Percentiles rank a stretch among this genome's conserved stretches.
Evolutionary conservation across 2,888 invertebrate species (phyloP).

Genomic region (Acanthoscelides obtectus): DNA sequence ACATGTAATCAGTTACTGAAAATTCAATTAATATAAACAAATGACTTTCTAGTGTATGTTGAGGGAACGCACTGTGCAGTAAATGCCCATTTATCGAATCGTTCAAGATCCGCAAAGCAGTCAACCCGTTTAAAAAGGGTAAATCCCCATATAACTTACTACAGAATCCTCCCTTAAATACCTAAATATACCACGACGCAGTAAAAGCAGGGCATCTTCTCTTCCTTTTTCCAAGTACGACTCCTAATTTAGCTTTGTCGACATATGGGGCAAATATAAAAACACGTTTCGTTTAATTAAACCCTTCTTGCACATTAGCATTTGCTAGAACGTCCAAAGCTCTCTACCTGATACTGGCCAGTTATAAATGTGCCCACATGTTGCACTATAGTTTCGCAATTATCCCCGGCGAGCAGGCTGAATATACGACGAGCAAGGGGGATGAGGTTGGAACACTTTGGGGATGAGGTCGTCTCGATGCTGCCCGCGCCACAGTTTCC

Average conservation of each 20-base stretch:
- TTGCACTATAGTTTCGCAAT: conserved; percentile 50
- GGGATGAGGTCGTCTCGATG: conserved; percentile 10
- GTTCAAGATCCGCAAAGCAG: neutral
- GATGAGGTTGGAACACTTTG: conserved; percentile 10
- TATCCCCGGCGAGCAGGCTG: conserved; percentile 39
- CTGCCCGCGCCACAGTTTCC: conserved; percentile 1
- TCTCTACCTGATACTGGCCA: conserved; percentile 38
- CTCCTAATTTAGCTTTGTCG: conserved; percentile 2
- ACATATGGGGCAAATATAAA: conserved; percentile 36
- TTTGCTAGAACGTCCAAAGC: conserved; percentile 35
- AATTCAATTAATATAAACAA: too few relatives aligned
- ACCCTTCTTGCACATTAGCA: conserved; percentile 40
- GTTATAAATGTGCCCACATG: conserved; percentile 46
- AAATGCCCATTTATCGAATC: too few relatives aligned
- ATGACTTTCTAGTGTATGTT: too few relatives aligned
- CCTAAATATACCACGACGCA: neutral
- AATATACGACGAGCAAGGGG: conserved; percentile 32
- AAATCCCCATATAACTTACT: too few relatives aligned
- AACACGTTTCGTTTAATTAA: conserved; percentile 43
- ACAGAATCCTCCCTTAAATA: too few relatives aligned
- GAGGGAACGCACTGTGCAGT: too few relatives aligned
- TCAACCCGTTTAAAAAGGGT: neutral
- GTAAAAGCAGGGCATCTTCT: neutral
- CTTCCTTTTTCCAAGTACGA: neutral
- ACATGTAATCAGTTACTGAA: too few relatives aligned